Percentiles rank a stretch among this genome's conserved stretches.
Conservation (phyloP, 1,140 invertebrate species). For the Cardiocondyla obscurior region DNA sequence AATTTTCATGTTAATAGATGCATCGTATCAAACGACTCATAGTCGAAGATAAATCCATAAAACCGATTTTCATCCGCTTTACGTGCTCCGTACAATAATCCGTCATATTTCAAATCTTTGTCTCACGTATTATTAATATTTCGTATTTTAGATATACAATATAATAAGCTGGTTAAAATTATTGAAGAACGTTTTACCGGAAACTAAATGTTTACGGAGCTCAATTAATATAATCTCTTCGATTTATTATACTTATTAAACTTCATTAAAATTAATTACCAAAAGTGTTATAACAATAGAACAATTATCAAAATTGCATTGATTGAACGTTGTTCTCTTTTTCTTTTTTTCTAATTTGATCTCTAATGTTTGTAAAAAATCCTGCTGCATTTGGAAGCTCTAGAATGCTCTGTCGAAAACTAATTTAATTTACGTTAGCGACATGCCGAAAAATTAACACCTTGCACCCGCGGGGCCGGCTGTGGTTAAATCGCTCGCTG, state of each 20-base stretch:
- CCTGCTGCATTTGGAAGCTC: background rate
- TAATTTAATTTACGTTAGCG: background rate
- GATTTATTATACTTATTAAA: background rate
- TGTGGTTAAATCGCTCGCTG: background rate
- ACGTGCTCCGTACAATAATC: background rate
- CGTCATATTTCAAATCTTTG: background rate
- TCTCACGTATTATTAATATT: background rate
- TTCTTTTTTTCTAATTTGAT: background rate
- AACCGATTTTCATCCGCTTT: conserved; percentile 7
- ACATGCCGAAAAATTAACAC: conserved; percentile 2
- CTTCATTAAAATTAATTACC: background rate
- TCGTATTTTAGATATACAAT: background rate
- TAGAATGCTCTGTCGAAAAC: background rate
- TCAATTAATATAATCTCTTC: background rate
- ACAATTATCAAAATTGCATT: background rate
- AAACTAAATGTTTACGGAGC: background rate
- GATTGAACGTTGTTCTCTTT: too few species aligned
- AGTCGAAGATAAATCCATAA: background rate
- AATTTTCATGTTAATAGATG: conserved; percentile 1
- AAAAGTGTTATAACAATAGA: background rate
- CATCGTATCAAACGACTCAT: background rate
- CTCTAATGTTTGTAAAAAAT: background rate
- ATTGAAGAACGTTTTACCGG: background rate
- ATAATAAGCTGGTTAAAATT: background rate
- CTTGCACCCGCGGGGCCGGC: too few species aligned